These are phyloP conservation scores for Brachionus sp. DNA, from an alignment of 1,140 invertebrate genomes.

Conservation along the genomic window DNA sequence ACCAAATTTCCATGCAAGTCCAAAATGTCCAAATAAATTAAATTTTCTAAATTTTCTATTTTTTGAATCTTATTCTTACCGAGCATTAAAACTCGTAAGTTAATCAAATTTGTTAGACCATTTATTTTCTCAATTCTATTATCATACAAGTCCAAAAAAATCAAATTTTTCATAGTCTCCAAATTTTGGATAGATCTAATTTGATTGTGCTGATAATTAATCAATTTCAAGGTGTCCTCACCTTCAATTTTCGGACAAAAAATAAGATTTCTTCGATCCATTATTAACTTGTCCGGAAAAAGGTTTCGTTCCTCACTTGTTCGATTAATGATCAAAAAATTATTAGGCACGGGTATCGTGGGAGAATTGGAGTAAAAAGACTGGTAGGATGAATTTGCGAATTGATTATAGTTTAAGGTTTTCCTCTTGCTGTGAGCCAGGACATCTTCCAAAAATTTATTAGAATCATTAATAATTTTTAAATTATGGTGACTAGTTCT, in stretches of 20 bases:
- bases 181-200: constrained; percentile 72
- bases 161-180: constrained; percentile 68
- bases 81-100: constrained; percentile 76
- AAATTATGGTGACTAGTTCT: constrained; percentile 27
- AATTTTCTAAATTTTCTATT: constrained; percentile 70
- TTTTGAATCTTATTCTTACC: constrained; percentile 80
- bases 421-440: constrained; percentile 9
- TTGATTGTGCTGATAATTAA: constrained; percentile 85
- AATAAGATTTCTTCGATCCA: constrained; percentile 53
- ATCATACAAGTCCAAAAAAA: constrained; percentile 87
- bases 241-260: constrained; percentile 70
- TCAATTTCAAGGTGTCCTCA: constrained; percentile 72
- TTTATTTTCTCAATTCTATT: constrained; percentile 83
- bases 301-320: background rate
- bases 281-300: constrained; percentile 29
- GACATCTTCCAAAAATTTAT: constrained; percentile 36
- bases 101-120: constrained; percentile 70
- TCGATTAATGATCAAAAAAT: constrained; percentile 12
- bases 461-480: constrained; percentile 37
- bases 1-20: constrained; percentile 87
- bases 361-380: background rate
- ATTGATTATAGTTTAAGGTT: background rate
- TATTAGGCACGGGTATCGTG: background rate
- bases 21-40: constrained; percentile 76
- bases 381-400: background rate